phyloP scores from a whole-genome alignment of 2,888 invertebrate species.

The Corbicula japonica region DNA sequence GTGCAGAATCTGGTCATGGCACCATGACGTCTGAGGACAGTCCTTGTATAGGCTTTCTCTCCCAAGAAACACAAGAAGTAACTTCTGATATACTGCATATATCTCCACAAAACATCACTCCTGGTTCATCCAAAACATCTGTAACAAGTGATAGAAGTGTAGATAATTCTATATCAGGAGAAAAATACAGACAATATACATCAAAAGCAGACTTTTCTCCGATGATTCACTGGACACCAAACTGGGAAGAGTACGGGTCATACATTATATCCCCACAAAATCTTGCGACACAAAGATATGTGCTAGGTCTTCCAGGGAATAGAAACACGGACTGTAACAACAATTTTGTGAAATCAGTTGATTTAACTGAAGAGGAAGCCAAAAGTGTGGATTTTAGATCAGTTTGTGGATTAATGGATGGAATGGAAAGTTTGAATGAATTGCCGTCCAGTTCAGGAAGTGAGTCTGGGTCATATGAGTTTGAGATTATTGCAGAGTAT shows the following conservation, averaged over 20 bases:
- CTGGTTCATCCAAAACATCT: no score
- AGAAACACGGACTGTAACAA: neutral
- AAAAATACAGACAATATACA: no score
- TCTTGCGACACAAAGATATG: conserved; percentile 33
- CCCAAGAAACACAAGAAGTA: no score
- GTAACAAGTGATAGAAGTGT: no score
- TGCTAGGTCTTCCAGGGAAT: conserved; percentile 24
- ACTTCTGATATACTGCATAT: no score
- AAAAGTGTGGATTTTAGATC: neutral
- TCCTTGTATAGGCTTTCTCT: no score
- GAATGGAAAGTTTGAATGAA: neutral
- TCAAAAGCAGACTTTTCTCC: conserved; percentile 40
- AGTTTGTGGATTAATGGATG: neutral
- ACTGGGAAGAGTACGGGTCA: conserved; percentile 60
- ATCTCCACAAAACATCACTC: no score
- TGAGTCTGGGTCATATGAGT: conserved; percentile 36
- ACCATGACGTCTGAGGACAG: conserved; percentile 26
- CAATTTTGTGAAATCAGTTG: neutral
- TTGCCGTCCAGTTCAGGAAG: conserved; percentile 5
- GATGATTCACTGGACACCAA: conserved; percentile 54
- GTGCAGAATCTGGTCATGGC: conserved; percentile 46
- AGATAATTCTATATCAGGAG: no score
- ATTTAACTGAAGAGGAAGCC: neutral
- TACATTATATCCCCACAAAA: conserved; percentile 57
- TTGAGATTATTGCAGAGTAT: conserved; percentile 59